Evolutionary conservation across 2,888 invertebrate species (phyloP), one percentile per base, ranked within the genome.

Genomic region (Lymantria monacha): DNA sequence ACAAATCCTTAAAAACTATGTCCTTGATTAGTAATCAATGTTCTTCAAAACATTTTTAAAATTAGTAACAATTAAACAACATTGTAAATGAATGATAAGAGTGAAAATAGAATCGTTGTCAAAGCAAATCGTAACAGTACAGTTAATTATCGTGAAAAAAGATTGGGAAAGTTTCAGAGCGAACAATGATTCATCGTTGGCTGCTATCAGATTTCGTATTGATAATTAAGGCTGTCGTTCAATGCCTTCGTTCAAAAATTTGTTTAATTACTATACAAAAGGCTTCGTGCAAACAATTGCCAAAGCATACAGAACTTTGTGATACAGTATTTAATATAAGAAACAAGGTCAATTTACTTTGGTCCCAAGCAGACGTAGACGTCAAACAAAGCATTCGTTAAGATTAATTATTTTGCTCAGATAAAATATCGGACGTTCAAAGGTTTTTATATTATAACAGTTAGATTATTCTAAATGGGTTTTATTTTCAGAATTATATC

Each of bases 361-460:
- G 51, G 59, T 9, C 48, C 1, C 7, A 44, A 14, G 46, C 51
- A 46, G 43, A 62, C 50, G 59, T 55, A 55, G 53, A 57, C 55
- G 53, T 53, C 55, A 63, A 64, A 54, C 50, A 57, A 56, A 59
- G 53, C 55, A 59, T 48, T 61, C 49, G 51, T 57, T 63, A 49
- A 51, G 51, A 62, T 62, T 55, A 61, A 62, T 62, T 57, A 61
- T 56, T 46, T 30, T 33, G 30, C 47, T 47, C 14, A 51, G 33
- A 54, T 46, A 59, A 51, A 46, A 56, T 46, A 50, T 38, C 36
- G 14, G 44, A 46, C 49, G 49, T 51, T 63, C 44, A 43, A 31
- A 54, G 56, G 55, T 58, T 55, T 52, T 33, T 22, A 22, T 22
- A 22, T 22, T 22, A 22, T 22, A 22, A 3, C 22, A 22, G 22